Percentiles rank a stretch among this genome's conserved stretches.
Evolutionary conservation across 2,888 invertebrate species (phyloP).

Genomic region (Apotomis turbidana): DNA sequence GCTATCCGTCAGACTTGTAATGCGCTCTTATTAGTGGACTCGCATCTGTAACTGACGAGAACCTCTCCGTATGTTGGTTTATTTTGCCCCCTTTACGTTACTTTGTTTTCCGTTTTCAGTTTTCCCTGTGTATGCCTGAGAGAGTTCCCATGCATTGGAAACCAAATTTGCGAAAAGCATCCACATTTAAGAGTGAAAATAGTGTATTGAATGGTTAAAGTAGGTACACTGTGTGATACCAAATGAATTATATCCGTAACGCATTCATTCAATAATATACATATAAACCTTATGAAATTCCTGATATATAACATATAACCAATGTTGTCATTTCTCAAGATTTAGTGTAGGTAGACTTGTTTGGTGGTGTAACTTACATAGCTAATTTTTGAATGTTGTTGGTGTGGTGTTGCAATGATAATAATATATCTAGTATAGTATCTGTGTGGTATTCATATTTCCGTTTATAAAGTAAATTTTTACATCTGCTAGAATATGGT

Average conservation of each 20-base stretch:
- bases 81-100: slow-evolving; percentile 61
- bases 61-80: slow-evolving; percentile 21
- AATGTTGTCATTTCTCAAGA: slow-evolving; percentile 57
- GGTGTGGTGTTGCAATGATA: slow-evolving; percentile 79
- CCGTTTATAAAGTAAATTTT: slow-evolving; percentile 57
- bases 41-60: slow-evolving; percentile 17
- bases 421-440: slow-evolving; percentile 70
- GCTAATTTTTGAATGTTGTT: slow-evolving; percentile 80
- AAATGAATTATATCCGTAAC: slow-evolving; percentile 54
- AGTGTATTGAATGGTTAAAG: slow-evolving; percentile 83
- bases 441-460: slow-evolving; percentile 70
- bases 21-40: slow-evolving; percentile 11
- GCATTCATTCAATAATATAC: slow-evolving; percentile 54
- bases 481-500: slow-evolving; percentile 46
- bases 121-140: slow-evolving; percentile 83
- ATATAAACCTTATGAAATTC: slow-evolving; percentile 20
- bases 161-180: slow-evolving; percentile 83
- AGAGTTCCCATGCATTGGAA: slow-evolving; percentile 83
- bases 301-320: slow-evolving; percentile 14
- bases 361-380: slow-evolving; percentile 78
- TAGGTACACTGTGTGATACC: slow-evolving; percentile 70
- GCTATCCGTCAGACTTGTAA: background rate
- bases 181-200: slow-evolving; percentile 84
- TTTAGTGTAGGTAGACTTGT: slow-evolving; percentile 81
- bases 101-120: slow-evolving; percentile 76